These are phyloP conservation scores for Harpagus bidentatus DNA, from an alignment of 2,113 vertebrate species.

Conservation along the genomic window DNA sequence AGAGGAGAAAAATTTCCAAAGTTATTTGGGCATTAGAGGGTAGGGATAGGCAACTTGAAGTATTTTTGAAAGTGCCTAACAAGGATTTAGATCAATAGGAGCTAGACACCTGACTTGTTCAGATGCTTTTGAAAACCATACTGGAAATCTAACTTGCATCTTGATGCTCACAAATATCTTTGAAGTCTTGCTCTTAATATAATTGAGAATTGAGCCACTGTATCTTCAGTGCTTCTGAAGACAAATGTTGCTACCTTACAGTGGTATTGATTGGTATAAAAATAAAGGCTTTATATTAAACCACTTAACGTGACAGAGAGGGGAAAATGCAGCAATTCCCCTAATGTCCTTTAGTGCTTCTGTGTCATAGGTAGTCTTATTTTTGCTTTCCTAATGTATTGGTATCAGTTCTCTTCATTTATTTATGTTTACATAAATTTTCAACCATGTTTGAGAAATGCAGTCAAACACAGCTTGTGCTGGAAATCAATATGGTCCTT, in stretches of 20 bases:
- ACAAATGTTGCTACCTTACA: conserved; percentile 30
- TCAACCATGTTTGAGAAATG: neutral
- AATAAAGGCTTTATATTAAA: conserved; percentile 63
- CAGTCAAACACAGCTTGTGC: neutral
- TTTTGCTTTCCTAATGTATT: conserved; percentile 39
- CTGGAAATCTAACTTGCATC: conserved; percentile 19
- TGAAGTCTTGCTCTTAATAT: conserved; percentile 2
- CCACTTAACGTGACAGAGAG: conserved; percentile 46
- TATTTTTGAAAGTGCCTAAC: neutral
- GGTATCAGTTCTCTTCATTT: conserved; percentile 22
- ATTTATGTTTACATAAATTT: conserved; percentile 35
- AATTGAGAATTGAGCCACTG: conserved; percentile 29
- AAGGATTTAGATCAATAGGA: neutral
- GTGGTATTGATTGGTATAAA: conserved; percentile 60
- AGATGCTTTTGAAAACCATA: conserved; percentile 38
- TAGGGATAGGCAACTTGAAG: neutral
- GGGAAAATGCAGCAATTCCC: conserved; percentile 13
- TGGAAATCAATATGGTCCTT: neutral
- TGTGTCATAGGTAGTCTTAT: conserved; percentile 16
- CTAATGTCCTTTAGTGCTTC: conserved; percentile 25
- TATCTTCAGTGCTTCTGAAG: conserved; percentile 37
- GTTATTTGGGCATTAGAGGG: neutral
- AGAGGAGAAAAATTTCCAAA: neutral
- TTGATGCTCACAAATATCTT: conserved; percentile 37
- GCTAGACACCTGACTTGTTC: neutral